Percentiles rank a stretch among this genome's conserved stretches.
phyloP scores from a whole-genome alignment of 2,113 vertebrate genomes.

The Dasyornis broadbenti region DNA sequence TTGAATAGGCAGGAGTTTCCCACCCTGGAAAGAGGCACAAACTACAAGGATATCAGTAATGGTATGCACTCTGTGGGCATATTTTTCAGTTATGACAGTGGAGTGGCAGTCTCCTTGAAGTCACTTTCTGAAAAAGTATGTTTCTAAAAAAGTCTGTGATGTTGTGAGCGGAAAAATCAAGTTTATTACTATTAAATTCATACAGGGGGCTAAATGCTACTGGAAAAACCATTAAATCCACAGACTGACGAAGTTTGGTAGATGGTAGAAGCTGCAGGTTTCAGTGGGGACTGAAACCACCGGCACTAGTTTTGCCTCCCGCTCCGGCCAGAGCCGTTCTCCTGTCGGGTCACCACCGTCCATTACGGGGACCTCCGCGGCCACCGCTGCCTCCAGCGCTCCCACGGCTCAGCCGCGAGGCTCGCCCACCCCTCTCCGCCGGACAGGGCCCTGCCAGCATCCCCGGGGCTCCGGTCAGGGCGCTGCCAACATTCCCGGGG shows the following conservation, averaged over 20 bases:
- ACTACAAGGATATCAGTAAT: not conserved
- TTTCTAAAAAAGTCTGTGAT: not conserved
- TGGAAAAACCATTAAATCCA: not conserved
- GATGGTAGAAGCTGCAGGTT: not conserved
- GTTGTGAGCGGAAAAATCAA: not conserved
- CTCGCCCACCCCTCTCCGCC: not conserved
- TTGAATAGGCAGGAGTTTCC: not conserved
- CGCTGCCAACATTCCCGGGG: not conserved
- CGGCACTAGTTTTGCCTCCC: not conserved
- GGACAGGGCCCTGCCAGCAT: not conserved
- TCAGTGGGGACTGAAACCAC: not conserved
- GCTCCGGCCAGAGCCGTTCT: not conserved
- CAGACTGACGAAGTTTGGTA: accelerated
- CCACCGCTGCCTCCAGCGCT: not conserved
- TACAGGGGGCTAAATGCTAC: not conserved
- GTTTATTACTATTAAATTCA: not conserved
- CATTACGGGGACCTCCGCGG: not conserved
- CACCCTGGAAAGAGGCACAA: not conserved
- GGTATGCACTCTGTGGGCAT: accelerated
- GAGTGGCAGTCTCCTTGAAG: not conserved
- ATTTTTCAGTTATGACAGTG: not conserved
- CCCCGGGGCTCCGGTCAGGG: not conserved
- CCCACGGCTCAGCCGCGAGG: not conserved
- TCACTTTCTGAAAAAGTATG: not conserved
- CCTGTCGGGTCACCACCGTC: accelerated